Conservation (phyloP, 2,888 invertebrate genomes). For the Lapara coniferarum region DNA sequence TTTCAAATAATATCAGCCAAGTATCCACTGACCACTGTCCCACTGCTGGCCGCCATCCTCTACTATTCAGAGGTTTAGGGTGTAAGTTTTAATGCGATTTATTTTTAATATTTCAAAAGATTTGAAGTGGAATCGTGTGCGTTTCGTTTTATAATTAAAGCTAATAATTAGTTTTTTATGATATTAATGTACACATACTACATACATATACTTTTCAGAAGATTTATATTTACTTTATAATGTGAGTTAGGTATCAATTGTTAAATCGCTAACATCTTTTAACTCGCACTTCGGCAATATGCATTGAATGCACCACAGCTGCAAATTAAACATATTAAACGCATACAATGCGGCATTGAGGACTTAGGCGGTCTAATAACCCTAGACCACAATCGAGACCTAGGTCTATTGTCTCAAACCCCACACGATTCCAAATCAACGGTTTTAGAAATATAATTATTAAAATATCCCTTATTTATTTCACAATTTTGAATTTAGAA, state of each 20-base stretch:
- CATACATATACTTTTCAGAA: no score
- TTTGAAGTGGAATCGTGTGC: no score
- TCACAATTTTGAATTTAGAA: conserved; percentile 3
- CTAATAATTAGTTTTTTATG: no score
- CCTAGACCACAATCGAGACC: conserved; percentile 33
- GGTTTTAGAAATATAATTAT: background rate
- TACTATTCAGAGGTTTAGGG: no score
- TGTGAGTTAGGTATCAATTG: background rate
- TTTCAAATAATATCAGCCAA: no score
- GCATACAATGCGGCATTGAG: conserved; percentile 31
- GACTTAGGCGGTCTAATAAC: conserved; percentile 34
- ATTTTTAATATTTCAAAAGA: no score
- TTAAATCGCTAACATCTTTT: conserved; percentile 25
- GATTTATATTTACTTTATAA: no score
- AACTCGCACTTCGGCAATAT: conserved; percentile 28
- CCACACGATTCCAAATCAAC: conserved; percentile 6
- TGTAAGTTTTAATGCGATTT: no score
- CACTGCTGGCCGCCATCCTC: no score
- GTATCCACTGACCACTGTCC: no score
- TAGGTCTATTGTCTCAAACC: conserved; percentile 35
- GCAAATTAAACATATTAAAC: conserved; percentile 33
- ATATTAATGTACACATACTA: no score
- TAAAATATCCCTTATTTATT: background rate
- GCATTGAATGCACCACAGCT: conserved; percentile 40
- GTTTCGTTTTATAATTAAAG: no score